Conservation (phyloP, 2,797 vertebrate genomes). For the Eulemur albifrons region DNA sequence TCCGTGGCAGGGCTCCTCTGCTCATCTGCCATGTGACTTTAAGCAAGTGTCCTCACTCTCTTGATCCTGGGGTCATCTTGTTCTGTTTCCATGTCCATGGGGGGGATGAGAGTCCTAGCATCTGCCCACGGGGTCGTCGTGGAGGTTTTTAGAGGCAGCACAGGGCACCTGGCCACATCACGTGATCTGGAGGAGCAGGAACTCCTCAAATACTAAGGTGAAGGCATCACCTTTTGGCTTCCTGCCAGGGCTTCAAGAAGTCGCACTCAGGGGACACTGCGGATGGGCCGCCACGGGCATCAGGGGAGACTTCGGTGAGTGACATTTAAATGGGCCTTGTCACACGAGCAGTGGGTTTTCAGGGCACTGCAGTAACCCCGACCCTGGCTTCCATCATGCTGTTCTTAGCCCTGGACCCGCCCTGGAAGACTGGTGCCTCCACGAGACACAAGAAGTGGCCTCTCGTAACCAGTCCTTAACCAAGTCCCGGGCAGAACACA, state of each 20-base stretch:
- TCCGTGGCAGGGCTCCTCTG: accelerated
- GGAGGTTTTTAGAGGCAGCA: background rate
- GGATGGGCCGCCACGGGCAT: accelerated
- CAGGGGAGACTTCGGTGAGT: background rate
- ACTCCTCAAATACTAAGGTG: accelerated
- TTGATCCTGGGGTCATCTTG: background rate
- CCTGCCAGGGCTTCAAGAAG: background rate
- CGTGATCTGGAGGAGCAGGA: background rate
- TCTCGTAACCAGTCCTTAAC: background rate
- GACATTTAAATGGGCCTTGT: background rate
- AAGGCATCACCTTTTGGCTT: background rate
- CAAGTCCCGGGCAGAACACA: background rate
- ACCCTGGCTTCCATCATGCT: background rate
- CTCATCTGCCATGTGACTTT: background rate
- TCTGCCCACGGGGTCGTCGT: background rate
- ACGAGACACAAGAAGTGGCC: background rate
- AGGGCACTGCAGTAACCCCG: background rate
- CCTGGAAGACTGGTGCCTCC: too few species aligned
- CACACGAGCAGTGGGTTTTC: too few species aligned
- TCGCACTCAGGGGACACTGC: background rate
- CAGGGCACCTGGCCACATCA: background rate
- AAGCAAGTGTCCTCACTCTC: background rate
- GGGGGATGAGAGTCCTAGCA: accelerated
- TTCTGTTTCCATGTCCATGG: background rate
- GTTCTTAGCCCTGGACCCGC: background rate